phyloP scores from a whole-genome alignment of 2,113 vertebrate species.

The Peromyscus maniculatus region DNA sequence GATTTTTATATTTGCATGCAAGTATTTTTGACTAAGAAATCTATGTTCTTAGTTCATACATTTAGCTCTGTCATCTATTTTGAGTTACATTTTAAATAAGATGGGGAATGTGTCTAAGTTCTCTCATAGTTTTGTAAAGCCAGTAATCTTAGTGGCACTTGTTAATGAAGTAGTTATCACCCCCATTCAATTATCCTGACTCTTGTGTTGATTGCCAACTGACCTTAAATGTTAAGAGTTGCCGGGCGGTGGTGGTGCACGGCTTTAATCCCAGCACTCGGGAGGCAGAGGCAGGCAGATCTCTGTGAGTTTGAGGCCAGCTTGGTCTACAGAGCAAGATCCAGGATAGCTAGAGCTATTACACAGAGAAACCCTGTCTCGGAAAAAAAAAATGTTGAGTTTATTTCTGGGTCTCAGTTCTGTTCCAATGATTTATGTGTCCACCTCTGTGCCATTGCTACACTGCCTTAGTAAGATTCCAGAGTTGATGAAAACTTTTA shows the following conservation, averaged over 20 bases:
- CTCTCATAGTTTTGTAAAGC: neutral
- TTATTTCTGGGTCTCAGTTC: constrained; percentile 8
- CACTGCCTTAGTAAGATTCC: constrained; percentile 19
- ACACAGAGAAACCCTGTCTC: too few relatives aligned
- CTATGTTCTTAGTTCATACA: neutral
- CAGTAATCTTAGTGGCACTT: neutral
- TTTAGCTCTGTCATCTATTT: neutral
- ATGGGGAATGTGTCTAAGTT: neutral
- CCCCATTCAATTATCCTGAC: neutral
- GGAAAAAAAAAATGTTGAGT: neutral
- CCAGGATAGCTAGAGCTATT: too few relatives aligned
- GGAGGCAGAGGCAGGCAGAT: too few relatives aligned
- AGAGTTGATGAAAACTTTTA: constrained; percentile 21
- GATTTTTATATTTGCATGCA: neutral
- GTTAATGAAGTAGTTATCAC: neutral
- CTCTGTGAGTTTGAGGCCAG: too few relatives aligned
- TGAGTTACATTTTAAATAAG: neutral
- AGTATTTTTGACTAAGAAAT: neutral
- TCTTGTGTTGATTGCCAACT: constrained; percentile 12
- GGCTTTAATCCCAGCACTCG: too few relatives aligned
- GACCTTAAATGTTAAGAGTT: neutral
- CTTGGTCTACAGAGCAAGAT: too few relatives aligned
- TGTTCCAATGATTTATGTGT: neutral
- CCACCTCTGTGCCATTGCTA: neutral
- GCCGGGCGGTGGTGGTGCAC: too few relatives aligned